Evolutionary conservation across 2,888 invertebrate species (phyloP), one percentile per base, ranked within the genome.

Genomic region (Prenolepis imparis): DNA sequence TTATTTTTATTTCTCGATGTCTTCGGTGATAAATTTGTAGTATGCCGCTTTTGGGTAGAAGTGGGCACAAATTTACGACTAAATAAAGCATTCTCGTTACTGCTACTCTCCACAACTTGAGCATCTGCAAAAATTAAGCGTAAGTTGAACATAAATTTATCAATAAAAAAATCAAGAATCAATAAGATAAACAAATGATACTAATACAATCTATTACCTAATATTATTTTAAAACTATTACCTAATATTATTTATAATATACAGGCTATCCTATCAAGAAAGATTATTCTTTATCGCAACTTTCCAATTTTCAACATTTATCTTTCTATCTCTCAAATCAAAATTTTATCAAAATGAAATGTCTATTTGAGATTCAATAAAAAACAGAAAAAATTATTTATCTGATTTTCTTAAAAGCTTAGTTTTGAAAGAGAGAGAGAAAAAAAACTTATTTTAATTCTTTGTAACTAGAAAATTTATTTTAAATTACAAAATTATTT

Each of bases 81-180:
- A n/a, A 57, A 36, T 18, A 18, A 39, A 12, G 12, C 15, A 55
- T 55, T 28, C 15, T 39, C 0, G 18, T 52, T 67, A 9, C 39
- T 41, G 15, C 4, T 55, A n/a, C 55, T 77, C 32, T 75, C 52
- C 66, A 1, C n/a, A 8, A 5, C 8, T 57, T 28, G 18, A 77
- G 6, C 0, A 24, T 67, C 77, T 77, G 55, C 1, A 67, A 67
- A 77, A 44, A 44, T 74, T 74, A 5, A 1, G 8, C 48, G 18
- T 48, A 44, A 57, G 57, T 72, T 39, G 55, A 70, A 32, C 3
- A 55, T 70, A 57, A 32, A 73, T 12, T 61, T 8, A n/a, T 52
- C 52, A 52, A 28, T n/a, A 3, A 72, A 57, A 39, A 36, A 36
- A 36, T 72, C 18, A 48, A 36, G n/a, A 41, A 73, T 61, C 21